Percentiles rank a stretch among this genome's conserved stretches.
These are phyloP conservation scores for Vimba vimba DNA, from an alignment of 2,113 vertebrate species.

Conservation along the genomic window DNA sequence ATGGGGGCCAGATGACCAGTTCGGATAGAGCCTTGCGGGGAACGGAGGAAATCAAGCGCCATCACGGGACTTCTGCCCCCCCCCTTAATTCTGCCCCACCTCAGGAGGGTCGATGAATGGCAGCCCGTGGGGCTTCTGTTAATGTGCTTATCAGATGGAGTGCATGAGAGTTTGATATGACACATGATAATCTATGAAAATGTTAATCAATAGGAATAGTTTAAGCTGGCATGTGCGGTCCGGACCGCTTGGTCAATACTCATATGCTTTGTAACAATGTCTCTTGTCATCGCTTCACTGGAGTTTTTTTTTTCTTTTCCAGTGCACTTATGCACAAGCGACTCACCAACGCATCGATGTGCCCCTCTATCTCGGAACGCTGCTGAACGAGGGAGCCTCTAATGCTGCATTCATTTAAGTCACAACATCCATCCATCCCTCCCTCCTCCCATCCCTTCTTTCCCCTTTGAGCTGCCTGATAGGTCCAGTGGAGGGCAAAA, in stretches of 20 bases:
- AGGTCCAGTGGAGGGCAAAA: constrained; percentile 99
- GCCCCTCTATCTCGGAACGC: constrained; percentile 74
- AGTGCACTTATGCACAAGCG: constrained; percentile 95
- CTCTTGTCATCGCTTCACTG: constrained; percentile 86
- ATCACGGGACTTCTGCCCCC: constrained; percentile 67
- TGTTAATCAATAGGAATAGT: constrained; percentile 99
- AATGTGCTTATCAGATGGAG: constrained; percentile 91
- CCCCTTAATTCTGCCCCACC: constrained; percentile 58
- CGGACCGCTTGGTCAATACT: constrained; percentile 94
- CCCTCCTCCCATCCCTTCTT: constrained; percentile 69
- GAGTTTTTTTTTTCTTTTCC: constrained; percentile 1
- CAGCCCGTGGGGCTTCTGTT: constrained; percentile 82
- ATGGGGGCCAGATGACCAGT: constrained; percentile 88
- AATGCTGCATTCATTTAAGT: constrained; percentile 88
- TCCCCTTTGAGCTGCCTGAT: constrained; percentile 97
- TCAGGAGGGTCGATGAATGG: constrained; percentile 80
- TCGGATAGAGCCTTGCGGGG: constrained; percentile 50
- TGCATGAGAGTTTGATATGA: constrained; percentile 92
- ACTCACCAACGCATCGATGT: constrained; percentile 88
- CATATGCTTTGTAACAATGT: constrained; percentile 95
- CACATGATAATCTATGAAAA: constrained; percentile 99
- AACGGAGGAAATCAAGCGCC: constrained; percentile 61
- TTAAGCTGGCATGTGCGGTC: constrained; percentile 94
- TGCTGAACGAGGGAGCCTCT: constrained; percentile 83
- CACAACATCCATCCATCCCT: constrained; percentile 57